Percentiles rank a stretch among this genome's conserved stretches.
Conservation (phyloP, 2,888 invertebrate species). For the Pseudeuparius sepicola region DNA sequence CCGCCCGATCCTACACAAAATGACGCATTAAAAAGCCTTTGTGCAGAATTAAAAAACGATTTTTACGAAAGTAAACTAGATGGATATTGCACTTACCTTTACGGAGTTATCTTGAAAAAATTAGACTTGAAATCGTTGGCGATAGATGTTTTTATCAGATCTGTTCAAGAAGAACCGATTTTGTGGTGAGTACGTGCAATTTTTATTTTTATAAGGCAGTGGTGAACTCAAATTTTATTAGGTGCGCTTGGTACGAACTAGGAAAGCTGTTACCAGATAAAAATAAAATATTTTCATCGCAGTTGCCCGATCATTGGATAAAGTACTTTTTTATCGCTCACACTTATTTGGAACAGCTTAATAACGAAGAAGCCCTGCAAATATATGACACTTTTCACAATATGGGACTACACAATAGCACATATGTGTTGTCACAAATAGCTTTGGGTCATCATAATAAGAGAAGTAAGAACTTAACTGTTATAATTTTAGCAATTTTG, state of each 20-base stretch:
- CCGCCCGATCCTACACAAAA: constrained; percentile 49
- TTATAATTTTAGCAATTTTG: no score
- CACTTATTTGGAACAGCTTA: constrained; percentile 78
- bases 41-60: constrained; percentile 47
- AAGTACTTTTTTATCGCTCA: constrained; percentile 85
- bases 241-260: constrained; percentile 90
- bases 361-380: constrained; percentile 81
- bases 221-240: no score
- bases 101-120: constrained; percentile 84
- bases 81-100: constrained; percentile 79
- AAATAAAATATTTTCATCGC: constrained; percentile 57
- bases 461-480: constrained; percentile 62
- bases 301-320: constrained; percentile 87
- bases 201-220: no score
- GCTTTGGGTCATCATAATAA: constrained; percentile 89
- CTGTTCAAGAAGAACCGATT: constrained; percentile 69
- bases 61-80: constrained; percentile 58
- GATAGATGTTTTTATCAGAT: constrained; percentile 65
- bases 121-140: constrained; percentile 73
- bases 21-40: constrained; percentile 45
- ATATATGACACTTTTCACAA: constrained; percentile 67
- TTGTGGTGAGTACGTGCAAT: no score
- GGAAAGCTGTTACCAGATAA: constrained; percentile 64
- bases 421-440: constrained; percentile 84
- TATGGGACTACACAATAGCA: constrained; percentile 77